Percentiles rank a stretch among this genome's conserved stretches.
These are phyloP conservation scores for Drosophila littoralis DNA, from an alignment of 1,140 invertebrate species.

Conservation along the genomic window DNA sequence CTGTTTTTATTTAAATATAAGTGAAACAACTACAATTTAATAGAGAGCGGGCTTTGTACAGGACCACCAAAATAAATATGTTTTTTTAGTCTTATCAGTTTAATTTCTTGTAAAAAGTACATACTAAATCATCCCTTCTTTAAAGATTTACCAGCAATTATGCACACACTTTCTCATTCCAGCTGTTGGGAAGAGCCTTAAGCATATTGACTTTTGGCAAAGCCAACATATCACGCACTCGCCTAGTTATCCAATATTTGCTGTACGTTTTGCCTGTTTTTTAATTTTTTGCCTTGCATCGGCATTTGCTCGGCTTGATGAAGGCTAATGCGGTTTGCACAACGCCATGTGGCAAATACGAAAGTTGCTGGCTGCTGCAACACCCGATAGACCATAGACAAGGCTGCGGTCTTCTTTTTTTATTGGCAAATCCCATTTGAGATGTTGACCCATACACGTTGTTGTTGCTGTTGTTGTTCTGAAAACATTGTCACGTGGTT, in stretches of 20 bases:
- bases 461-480: constrained; percentile 18
- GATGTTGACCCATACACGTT: not conserved
- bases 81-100: not conserved
- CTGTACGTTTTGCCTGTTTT: constrained; percentile 19
- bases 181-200: not conserved
- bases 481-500: constrained; percentile 80
- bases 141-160: not conserved
- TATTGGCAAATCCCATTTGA: constrained; percentile 21
- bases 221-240: constrained; percentile 58
- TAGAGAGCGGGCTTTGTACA: no score
- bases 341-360: constrained; percentile 39
- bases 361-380: constrained; percentile 41
- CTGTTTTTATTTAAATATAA: no score
- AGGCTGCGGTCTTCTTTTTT: constrained; percentile 1
- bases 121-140: not conserved
- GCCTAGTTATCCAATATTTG: constrained; percentile 46
- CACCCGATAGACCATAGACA: constrained; percentile 21
- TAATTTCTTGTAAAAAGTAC: not conserved
- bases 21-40: no score
- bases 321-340: constrained; percentile 62
- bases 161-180: not conserved
- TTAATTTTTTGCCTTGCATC: not conserved
- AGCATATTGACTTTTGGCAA: constrained; percentile 6
- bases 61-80: no score
- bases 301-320: constrained; percentile 48